Evolutionary conservation across 2,888 invertebrate genomes (phyloP).

Genomic region (Alloscopus bannaensis): DNA sequence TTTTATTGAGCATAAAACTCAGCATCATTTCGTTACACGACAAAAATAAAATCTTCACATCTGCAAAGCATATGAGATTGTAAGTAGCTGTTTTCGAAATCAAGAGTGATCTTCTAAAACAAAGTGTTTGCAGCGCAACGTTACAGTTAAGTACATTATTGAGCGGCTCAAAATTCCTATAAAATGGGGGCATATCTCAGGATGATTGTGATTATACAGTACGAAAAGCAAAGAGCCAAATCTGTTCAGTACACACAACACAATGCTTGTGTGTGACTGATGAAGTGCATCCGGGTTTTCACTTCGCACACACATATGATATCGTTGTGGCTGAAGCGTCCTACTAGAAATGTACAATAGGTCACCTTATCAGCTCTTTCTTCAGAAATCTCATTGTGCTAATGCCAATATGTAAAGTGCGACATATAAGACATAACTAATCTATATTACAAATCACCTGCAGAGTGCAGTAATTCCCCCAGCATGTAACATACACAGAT

Average conservation of each 20-base stretch:
- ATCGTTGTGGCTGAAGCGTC: not conserved
- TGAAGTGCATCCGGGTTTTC: constrained; percentile 61
- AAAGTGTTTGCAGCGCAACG: constrained; percentile 1
- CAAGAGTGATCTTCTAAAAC: constrained; percentile 35
- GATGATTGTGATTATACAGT: constrained; percentile 56
- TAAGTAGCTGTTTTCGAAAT: constrained; percentile 36
- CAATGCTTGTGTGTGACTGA: constrained; percentile 30
- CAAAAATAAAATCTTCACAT: not conserved
- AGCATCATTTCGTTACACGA: constrained; percentile 35
- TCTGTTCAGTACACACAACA: constrained; percentile 57
- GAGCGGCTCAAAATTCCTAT: not conserved
- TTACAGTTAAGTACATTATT: not conserved
- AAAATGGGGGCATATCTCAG: constrained; percentile 57
- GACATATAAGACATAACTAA: constrained; percentile 45
- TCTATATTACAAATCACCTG: constrained; percentile 61
- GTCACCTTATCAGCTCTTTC: constrained; percentile 42
- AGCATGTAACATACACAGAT: constrained; percentile 48
- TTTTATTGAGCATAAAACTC: constrained; percentile 55
- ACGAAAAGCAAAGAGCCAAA: constrained; percentile 27
- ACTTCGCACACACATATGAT: constrained; percentile 26
- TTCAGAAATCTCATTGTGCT: constrained; percentile 12
- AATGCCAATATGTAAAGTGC: constrained; percentile 48
- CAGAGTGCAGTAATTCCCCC: constrained; percentile 57
- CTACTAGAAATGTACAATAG: constrained; percentile 31
- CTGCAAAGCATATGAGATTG: constrained; percentile 11